Conservation (phyloP, 92 coral and sea anemone species). For the Bergia puertoricense region DNA sequence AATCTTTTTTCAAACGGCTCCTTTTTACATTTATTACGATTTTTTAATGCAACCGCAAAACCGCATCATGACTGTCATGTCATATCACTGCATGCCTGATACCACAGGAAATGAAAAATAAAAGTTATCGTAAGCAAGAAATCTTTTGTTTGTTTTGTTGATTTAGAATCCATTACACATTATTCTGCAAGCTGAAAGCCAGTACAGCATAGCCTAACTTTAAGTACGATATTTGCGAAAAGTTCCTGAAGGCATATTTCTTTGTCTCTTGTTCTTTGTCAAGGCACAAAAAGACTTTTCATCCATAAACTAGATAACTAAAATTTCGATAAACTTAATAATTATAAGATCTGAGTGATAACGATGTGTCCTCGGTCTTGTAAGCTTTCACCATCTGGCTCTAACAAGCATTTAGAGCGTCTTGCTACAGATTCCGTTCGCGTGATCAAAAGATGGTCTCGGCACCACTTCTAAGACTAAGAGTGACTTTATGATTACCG, state of each 20-base stretch:
- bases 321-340: not conserved
- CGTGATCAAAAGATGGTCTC: not conserved
- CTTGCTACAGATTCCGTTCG: not conserved
- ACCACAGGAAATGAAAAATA: not conserved
- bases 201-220: not conserved
- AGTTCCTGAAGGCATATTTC: not conserved
- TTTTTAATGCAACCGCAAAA: not conserved
- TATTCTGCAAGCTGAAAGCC: not conserved
- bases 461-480: not conserved
- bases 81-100: not conserved
- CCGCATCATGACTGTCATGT: not conserved
- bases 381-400: not conserved
- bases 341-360: not conserved
- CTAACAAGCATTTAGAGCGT: not conserved
- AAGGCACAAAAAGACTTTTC: slow-evolving; percentile 16
- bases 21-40: not conserved
- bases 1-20: not conserved
- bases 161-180: slow-evolving; percentile 10
- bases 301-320: slow-evolving; percentile 11
- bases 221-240: not conserved
- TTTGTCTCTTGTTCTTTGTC: not conserved
- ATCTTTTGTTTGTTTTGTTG: slow-evolving; percentile 33
- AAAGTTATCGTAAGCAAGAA: slow-evolving; percentile 1
- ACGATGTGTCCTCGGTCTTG: not conserved
- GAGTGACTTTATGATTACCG: slow-evolving; percentile 18